phyloP scores from a whole-genome alignment of 1,140 invertebrate species.

The Psix sp. region DNA sequence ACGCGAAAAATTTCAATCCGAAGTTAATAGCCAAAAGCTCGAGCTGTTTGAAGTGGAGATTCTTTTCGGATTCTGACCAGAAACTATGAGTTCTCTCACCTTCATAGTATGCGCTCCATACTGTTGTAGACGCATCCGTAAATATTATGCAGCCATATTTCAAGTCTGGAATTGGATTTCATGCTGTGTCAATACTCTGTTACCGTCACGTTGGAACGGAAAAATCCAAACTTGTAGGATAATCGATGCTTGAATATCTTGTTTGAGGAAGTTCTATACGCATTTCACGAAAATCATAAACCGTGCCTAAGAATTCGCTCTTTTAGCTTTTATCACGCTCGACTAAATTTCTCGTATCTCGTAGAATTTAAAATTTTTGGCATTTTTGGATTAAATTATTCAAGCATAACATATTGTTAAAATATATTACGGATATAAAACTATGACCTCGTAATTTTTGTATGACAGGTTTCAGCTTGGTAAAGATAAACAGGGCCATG shows the following conservation, averaged over 20 bases:
- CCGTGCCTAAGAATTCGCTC: neutral
- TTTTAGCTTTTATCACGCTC: neutral
- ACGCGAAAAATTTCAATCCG: slow-evolving; percentile 21
- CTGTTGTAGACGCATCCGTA: slow-evolving; percentile 28
- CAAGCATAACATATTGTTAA: neutral
- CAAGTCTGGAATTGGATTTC: neutral
- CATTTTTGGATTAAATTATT: neutral
- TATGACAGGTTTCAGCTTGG: slow-evolving; percentile 1
- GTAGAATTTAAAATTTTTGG: too few relatives aligned
- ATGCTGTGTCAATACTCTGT: neutral
- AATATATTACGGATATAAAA: neutral
- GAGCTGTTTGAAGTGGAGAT: slow-evolving; percentile 7
- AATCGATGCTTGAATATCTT: neutral
- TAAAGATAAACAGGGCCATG: slow-evolving; percentile 53
- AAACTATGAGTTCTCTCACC: slow-evolving; percentile 2
- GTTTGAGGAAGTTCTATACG: neutral
- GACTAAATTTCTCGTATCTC: neutral
- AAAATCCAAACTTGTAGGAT: neutral
- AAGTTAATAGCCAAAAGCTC: slow-evolving; percentile 16
- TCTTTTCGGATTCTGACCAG: slow-evolving; percentile 5
- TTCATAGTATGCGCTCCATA: slow-evolving; percentile 21
- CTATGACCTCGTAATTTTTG: neutral
- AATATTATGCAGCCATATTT: slow-evolving; percentile 6
- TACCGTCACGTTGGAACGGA: neutral
- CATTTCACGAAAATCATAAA: neutral